These are phyloP conservation scores for Caenorhabditis sp. DNA, from an alignment of 2,888 invertebrate species.

Conservation along the genomic window DNA sequence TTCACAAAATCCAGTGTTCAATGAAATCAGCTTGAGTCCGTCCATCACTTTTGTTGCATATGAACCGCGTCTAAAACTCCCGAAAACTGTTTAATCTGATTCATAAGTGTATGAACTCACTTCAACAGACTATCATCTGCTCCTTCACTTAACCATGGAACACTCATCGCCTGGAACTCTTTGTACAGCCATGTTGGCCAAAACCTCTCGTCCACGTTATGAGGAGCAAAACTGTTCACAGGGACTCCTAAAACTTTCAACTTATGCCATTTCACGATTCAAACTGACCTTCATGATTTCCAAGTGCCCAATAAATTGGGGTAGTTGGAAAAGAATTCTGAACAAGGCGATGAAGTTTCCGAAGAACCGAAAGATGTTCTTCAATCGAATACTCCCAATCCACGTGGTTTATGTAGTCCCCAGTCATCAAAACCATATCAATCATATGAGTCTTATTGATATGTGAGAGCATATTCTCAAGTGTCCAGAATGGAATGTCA, in stretches of 20 bases:
- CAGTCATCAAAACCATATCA: slow-evolving; percentile 91
- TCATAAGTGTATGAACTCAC: slow-evolving; percentile 59
- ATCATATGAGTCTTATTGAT: slow-evolving; percentile 83
- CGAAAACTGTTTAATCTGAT: slow-evolving; percentile 64
- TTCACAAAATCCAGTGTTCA: slow-evolving; percentile 84
- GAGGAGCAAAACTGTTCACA: slow-evolving; percentile 84
- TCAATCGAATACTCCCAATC: slow-evolving; percentile 90
- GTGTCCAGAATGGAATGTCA: slow-evolving; percentile 93
- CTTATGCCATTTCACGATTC: not conserved
- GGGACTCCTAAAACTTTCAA: slow-evolving; percentile 42
- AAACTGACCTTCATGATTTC: slow-evolving; percentile 92
- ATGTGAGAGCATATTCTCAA: slow-evolving; percentile 90
- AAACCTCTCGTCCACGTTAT: slow-evolving; percentile 81
- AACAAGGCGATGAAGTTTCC: slow-evolving; percentile 51
- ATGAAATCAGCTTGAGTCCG: slow-evolving; percentile 79
- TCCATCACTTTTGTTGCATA: slow-evolving; percentile 87
- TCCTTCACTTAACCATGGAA: slow-evolving; percentile 88
- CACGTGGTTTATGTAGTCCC: slow-evolving; percentile 96
- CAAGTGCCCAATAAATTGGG: slow-evolving; percentile 94
- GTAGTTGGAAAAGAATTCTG: slow-evolving; percentile 88
- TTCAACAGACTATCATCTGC: slow-evolving; percentile 63
- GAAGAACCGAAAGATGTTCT: slow-evolving; percentile 72
- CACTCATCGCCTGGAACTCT: slow-evolving; percentile 89
- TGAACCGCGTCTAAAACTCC: slow-evolving; percentile 87
- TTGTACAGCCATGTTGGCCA: slow-evolving; percentile 91